These are phyloP conservation scores for Rostratula benghalensis DNA, from an alignment of 2,113 vertebrate genomes.

Conservation along the genomic window DNA sequence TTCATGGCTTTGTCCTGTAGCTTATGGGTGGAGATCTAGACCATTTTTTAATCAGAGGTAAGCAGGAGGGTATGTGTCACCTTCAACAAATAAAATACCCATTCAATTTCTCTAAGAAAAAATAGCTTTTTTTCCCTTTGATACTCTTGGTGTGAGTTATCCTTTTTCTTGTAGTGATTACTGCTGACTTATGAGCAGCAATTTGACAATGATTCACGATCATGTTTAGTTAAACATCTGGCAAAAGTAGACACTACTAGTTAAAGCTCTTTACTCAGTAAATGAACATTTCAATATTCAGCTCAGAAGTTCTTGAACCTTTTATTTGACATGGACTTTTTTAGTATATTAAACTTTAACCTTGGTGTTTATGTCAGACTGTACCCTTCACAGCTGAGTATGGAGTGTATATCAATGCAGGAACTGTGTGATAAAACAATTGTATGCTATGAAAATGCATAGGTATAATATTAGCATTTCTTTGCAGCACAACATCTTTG, in stretches of 20 bases:
- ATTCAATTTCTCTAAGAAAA: neutral
- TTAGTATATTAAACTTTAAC: neutral
- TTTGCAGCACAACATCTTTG: neutral
- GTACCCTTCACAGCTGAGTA: neutral
- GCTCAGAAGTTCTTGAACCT: neutral
- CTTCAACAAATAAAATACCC: neutral
- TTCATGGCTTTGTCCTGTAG: neutral
- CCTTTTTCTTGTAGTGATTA: neutral
- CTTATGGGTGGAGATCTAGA: neutral
- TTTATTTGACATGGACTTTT: neutral
- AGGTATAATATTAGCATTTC: neutral
- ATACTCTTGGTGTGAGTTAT: neutral
- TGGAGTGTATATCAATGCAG: neutral
- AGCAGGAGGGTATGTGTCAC: neutral
- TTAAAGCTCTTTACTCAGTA: conserved; percentile 10
- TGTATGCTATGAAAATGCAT: neutral
- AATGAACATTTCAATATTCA: neutral
- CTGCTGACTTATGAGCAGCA: neutral
- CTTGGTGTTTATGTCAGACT: neutral
- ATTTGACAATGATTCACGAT: neutral
- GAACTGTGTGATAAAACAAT: neutral
- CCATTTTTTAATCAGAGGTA: neutral
- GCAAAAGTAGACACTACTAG: neutral
- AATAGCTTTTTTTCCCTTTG: neutral
- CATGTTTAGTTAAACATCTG: conserved; percentile 27